Conservation (phyloP, 1,140 invertebrate species). For the Danaus melanippus region DNA sequence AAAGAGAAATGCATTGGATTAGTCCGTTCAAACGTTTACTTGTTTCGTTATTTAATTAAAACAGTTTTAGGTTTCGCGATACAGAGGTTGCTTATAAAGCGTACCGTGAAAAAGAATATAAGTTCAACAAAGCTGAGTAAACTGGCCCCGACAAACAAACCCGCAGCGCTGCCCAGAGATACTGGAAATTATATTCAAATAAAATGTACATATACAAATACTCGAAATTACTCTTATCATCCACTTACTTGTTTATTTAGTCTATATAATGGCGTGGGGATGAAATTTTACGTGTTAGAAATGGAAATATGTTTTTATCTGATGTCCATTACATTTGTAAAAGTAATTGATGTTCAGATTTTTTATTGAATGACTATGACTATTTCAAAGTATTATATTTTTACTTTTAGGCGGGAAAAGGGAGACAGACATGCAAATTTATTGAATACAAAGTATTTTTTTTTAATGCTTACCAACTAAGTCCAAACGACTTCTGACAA, state of each 20-base stretch:
- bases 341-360: background rate
- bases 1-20: too few species aligned
- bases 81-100: constrained; percentile 40
- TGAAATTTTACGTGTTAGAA: too few species aligned
- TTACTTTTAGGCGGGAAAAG: background rate
- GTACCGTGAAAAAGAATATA: constrained; percentile 56
- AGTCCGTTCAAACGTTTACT: too few species aligned
- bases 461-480: constrained; percentile 70
- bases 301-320: too few species aligned
- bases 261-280: too few species aligned
- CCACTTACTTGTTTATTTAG: too few species aligned
- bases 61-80: constrained; percentile 27
- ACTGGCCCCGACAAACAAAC: constrained; percentile 77
- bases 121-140: constrained; percentile 77
- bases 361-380: background rate
- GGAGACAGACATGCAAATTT: background rate
- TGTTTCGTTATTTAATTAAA: background rate
- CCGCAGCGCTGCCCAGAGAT: constrained; percentile 76
- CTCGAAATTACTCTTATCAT: too few species aligned
- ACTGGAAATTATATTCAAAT: constrained; percentile 58
- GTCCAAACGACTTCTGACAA: constrained; percentile 75
- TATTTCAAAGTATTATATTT: background rate
- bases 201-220: constrained; percentile 8
- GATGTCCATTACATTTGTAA: too few species aligned
- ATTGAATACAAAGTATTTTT: constrained; percentile 3